phyloP scores from a whole-genome alignment of 1,140 invertebrate species.

The Venustaconcha ellipsiformis region DNA sequence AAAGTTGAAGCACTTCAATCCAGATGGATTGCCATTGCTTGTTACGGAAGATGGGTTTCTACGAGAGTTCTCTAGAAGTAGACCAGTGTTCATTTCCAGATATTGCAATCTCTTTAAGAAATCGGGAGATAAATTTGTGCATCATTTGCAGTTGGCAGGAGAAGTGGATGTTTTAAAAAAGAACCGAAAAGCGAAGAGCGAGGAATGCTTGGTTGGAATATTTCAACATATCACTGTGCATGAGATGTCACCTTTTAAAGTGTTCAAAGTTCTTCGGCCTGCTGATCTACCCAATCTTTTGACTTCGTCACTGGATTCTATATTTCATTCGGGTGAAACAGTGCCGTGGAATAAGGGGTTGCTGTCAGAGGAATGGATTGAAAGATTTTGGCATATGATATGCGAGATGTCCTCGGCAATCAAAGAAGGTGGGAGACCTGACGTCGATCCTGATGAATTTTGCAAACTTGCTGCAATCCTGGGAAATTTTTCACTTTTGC shows the following conservation, averaged over 20 bases:
- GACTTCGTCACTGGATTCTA: no score
- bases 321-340: no score
- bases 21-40: constrained; percentile 9
- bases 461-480: no score
- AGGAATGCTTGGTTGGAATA: neutral
- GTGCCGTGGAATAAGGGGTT: no score
- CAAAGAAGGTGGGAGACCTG: no score
- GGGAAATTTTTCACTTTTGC: no score
- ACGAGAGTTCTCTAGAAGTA: neutral
- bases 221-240: neutral
- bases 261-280: neutral
- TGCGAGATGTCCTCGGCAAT: no score
- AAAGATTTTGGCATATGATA: no score
- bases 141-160: neutral
- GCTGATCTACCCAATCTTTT: neutral
- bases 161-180: neutral
- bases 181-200: neutral
- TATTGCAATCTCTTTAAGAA: constrained; percentile 1
- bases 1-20: neutral
- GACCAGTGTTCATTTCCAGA: constrained; percentile 1
- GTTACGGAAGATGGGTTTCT: constrained; percentile 16
- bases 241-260: no score
- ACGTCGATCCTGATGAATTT: no score
- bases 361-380: no score
- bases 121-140: constrained; percentile 2